A percentile compares a stretch with the other conserved stretches of the same genome.
These are phyloP conservation scores for Drosophila rufa DNA, from an alignment of 1,140 invertebrate species.

Conservation along the genomic window DNA sequence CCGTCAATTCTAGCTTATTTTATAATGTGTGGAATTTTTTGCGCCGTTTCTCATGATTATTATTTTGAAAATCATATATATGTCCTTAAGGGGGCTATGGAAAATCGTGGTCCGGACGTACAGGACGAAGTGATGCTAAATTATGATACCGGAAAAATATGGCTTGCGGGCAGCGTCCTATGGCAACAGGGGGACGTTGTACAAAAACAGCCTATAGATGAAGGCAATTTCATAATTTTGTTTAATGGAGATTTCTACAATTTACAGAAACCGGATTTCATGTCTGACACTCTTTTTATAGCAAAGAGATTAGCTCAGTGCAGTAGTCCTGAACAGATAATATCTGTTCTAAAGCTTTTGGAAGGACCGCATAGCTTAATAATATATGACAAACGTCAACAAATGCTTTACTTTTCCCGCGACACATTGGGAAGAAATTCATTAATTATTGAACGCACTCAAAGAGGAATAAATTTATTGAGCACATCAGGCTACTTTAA, in stretches of 20 bases:
- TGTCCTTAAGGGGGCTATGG: conserved; percentile 16
- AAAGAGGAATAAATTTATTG: conserved; percentile 87
- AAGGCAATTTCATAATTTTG: conserved; percentile 87
- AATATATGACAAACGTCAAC: conserved; percentile 89
- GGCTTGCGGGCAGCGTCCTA: conserved; percentile 87
- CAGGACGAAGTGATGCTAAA: conserved; percentile 21
- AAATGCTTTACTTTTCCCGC: conserved; percentile 92
- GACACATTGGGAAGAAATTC: conserved; percentile 94
- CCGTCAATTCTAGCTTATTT: neutral
- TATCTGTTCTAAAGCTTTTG: conserved; percentile 82
- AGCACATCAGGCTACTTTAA: conserved; percentile 85
- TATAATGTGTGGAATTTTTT: conserved; percentile 69
- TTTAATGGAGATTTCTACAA: conserved; percentile 94
- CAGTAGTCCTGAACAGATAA: conserved; percentile 15
- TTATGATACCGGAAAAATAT: conserved; percentile 22
- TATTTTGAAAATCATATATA: conserved; percentile 2
- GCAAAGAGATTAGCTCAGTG: conserved; percentile 34
- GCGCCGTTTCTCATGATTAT: conserved; percentile 20
- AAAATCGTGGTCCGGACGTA: conserved; percentile 61
- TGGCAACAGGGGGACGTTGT: conserved; percentile 89
- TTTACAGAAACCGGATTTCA: conserved; percentile 71
- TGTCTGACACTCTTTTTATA: conserved; percentile 59
- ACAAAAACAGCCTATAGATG: conserved; percentile 87
- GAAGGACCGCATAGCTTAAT: conserved; percentile 94
- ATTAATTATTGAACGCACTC: conserved; percentile 89